A percentile compares a stretch with the other conserved stretches of the same genome.
Conservation (phyloP, 2,797 vertebrate species). For the Serranus cabrilla region DNA sequence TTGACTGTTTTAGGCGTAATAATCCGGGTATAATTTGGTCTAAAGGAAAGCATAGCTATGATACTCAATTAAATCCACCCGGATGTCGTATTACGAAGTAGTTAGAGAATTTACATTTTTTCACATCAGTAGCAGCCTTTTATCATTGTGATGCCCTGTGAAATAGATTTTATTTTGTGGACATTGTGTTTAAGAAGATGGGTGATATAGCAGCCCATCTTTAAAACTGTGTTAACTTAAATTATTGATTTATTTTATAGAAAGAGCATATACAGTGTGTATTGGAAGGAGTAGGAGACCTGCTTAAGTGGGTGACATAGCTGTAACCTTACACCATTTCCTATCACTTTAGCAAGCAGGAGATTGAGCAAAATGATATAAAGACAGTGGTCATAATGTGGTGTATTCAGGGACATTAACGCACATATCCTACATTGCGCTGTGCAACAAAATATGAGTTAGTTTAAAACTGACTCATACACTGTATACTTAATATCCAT, state of each 20-base stretch:
- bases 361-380: not conserved
- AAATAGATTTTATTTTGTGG: not conserved
- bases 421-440: not conserved
- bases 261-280: too few species aligned
- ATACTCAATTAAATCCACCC: not conserved
- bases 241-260: not conserved
- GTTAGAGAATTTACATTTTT: too few species aligned
- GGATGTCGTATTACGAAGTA: not conserved
- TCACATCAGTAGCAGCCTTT: not conserved
- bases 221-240: not conserved
- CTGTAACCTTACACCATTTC: not conserved
- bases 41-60: not conserved
- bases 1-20: rapidly evolving
- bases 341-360: not conserved
- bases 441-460: not conserved
- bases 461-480: not conserved
- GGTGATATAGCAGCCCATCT: not conserved
- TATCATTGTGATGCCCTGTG: not conserved
- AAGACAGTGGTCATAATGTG: not conserved
- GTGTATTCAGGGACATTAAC: not conserved
- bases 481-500: not conserved
- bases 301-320: not conserved
- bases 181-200: not conserved
- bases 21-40: not conserved
- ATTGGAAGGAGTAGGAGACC: not conserved